Percentiles rank a stretch among this genome's conserved stretches.
Evolutionary conservation across 2,888 invertebrate genomes (phyloP).

Genomic region (Anarsia innoxiella): DNA sequence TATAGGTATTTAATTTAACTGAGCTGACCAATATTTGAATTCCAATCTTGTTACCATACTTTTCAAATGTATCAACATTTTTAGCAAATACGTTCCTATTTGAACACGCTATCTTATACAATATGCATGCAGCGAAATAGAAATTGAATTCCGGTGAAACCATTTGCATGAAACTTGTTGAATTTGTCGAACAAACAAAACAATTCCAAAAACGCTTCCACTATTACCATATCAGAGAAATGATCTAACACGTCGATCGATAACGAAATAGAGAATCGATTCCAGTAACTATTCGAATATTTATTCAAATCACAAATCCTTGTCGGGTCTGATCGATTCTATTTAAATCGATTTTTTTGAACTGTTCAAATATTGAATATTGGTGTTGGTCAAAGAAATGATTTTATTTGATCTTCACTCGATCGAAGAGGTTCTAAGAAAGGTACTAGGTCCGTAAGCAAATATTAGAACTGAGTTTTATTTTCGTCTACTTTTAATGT

Average conservation of each 20-base stretch:
- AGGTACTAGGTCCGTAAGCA: constrained; percentile 23
- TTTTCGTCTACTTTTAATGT: not conserved
- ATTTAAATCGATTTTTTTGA: constrained; percentile 29
- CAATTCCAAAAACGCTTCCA: too few species aligned
- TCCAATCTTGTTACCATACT: too few species aligned
- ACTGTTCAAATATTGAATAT: constrained; percentile 32
- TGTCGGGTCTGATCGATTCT: constrained; percentile 19
- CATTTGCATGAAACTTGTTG: too few species aligned
- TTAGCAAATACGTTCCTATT: too few species aligned
- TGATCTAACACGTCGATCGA: constrained; percentile 8
- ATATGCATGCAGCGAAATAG: too few species aligned
- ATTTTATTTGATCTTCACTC: constrained; percentile 31
- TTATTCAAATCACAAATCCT: constrained; percentile 41
- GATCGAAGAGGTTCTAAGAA: constrained; percentile 38
- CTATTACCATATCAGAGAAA: too few species aligned
- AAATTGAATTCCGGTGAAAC: too few species aligned
- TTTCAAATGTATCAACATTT: too few species aligned
- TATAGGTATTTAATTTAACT: too few species aligned
- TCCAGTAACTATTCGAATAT: constrained; percentile 28
- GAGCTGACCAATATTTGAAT: too few species aligned
- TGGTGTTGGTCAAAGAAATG: constrained; percentile 23
- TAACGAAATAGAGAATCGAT: constrained; percentile 17
- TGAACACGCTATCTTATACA: too few species aligned
- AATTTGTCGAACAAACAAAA: too few species aligned
- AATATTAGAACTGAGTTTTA: constrained; percentile 12